Conservation (phyloP, 2,113 vertebrate species). For the Perca fluviatilis region DNA sequence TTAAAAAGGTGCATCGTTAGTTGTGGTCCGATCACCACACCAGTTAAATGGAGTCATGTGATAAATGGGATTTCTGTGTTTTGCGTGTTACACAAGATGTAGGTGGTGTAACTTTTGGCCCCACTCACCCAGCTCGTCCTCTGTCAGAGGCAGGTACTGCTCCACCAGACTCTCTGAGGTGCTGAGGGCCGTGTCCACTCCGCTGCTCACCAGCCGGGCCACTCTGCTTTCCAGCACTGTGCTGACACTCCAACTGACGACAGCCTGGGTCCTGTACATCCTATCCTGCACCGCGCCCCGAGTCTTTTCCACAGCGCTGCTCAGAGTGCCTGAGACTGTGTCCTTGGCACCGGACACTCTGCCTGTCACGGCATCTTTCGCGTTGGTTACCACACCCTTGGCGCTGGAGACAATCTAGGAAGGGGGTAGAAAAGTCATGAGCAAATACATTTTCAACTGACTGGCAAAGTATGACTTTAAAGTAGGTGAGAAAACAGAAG, state of each 20-base stretch:
- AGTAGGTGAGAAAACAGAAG: neutral
- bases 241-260: conserved; percentile 88
- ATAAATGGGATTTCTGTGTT: too few relatives aligned
- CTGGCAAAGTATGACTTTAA: neutral
- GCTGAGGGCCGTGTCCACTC: conserved; percentile 89
- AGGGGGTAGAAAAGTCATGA: too few relatives aligned
- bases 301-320: conserved; percentile 87
- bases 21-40: neutral
- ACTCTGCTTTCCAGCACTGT: conserved; percentile 89
- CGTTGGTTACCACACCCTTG: conserved; percentile 86
- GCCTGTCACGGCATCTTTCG: conserved; percentile 85
- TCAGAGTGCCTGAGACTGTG: conserved; percentile 86
- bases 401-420: conserved; percentile 76
- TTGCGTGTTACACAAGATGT: neutral
- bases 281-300: conserved; percentile 87
- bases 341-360: conserved; percentile 89
- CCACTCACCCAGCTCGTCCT: conserved; percentile 89
- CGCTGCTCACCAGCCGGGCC: conserved; percentile 85
- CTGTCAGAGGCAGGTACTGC: conserved; percentile 90
- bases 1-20: too few relatives aligned
- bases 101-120: neutral
- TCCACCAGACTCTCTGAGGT: conserved; percentile 92
- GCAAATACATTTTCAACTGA: neutral
- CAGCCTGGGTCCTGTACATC: conserved; percentile 88
- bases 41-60: neutral